Base-by-base conservation (phyloP, 2,888 invertebrate genomes). In the Dioctria linearis region DNA sequence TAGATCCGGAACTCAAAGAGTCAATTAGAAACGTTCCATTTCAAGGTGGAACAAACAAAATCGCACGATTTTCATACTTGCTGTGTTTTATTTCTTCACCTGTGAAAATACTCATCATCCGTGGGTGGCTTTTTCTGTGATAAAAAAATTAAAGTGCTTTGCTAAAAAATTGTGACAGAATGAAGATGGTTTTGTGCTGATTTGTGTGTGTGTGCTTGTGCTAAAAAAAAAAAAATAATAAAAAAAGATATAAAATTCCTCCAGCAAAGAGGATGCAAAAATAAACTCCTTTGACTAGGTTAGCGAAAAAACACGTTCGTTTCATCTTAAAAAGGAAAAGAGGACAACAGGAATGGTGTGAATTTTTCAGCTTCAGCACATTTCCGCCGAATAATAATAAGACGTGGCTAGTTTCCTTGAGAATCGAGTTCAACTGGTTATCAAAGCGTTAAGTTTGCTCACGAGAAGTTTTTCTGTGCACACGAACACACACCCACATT, bases 371-470 rank as follows among this genome's bases (percentile, higher is more conserved):
- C 71, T 13, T 71, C 54, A 39, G 6, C 54, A 54, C 71, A 71
- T 54, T 71, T 25, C 25, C 71, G 71, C 37, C 9, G 49, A n/a
- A 25, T 25, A 51, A 71, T 71, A 71, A 54, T 46, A 71, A 71
- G 71, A 51, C 57, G 57, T 4, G 57, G 57, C 57, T 13, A 71
- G 51, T 54, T 54, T 71, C 40, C 49, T 71, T 42, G 37, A 51
- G 25, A 71, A 71, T 71, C 71, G 71, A 40, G 71, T 71, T 71
- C 71, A 71, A 71, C 54, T 71, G 40, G 71, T 71, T 71, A 71
- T 71, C 71, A 71, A 71, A 71, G 71, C 51, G 71, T 39, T 71
- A 71, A 51, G 71, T 71, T 71, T 71, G 37, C 40, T 71, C 39
- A 51, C 54, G 54, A 54, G 51, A 71, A 51, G 71, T 71, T 42